phyloP scores from a whole-genome alignment of 2,797 vertebrate species.

The Hoplostethus atlanticus region DNA sequence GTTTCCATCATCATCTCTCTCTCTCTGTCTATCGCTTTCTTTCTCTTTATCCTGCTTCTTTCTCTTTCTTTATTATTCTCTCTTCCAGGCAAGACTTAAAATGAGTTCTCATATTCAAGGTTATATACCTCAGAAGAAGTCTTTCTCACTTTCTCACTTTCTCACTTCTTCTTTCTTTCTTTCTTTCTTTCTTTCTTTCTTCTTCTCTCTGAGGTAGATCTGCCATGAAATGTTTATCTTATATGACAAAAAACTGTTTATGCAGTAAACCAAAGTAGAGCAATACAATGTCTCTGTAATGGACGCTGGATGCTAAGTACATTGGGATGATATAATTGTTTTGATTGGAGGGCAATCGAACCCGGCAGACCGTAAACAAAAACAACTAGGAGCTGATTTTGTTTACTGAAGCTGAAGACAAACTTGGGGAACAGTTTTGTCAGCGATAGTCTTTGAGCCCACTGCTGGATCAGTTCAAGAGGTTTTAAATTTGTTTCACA shows the following conservation, averaged over 20 bases:
- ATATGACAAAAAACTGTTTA: constrained; percentile 68
- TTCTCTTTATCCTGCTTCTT: neutral
- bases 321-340: constrained; percentile 46
- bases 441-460: constrained; percentile 35
- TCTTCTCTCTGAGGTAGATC: neutral
- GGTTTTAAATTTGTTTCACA: constrained; percentile 43
- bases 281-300: constrained; percentile 28
- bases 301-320: constrained; percentile 45
- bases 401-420: constrained; percentile 62
- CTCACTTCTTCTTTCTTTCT: neutral
- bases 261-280: constrained; percentile 55
- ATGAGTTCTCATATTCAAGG: too few relatives aligned
- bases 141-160: neutral
- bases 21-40: constrained; percentile 1
- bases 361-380: constrained; percentile 52
- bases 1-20: constrained; percentile 37
- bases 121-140: too few relatives aligned
- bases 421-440: constrained; percentile 18
- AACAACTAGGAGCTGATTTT: constrained; percentile 56
- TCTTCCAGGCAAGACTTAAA: too few relatives aligned
- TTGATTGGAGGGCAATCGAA: constrained; percentile 62
- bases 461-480: constrained; percentile 19
- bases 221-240: constrained; percentile 4
- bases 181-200: neutral
- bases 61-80: neutral